A percentile compares a stretch with the other conserved stretches of the same genome.
Conservation (phyloP, 2,888 invertebrate species). For the Apamea sordens region DNA sequence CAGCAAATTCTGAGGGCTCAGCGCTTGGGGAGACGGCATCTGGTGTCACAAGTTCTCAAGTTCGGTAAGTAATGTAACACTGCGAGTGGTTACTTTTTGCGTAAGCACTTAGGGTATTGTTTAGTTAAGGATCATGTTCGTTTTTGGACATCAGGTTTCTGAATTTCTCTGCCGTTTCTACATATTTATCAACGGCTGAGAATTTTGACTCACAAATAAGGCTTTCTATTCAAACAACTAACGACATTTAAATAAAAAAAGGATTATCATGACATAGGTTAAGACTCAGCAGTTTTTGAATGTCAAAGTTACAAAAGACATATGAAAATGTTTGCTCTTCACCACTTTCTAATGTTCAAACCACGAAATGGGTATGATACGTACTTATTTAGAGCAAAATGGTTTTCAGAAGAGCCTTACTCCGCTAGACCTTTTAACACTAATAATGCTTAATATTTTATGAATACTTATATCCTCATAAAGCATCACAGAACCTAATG, state of each 20-base stretch:
- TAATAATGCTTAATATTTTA: constrained; percentile 22
- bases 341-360: background rate
- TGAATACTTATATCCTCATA: constrained; percentile 23
- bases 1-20: constrained; percentile 41
- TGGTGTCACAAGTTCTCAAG: constrained; percentile 51
- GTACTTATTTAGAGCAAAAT: background rate
- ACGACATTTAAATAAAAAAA: background rate
- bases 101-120: background rate
- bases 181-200: background rate
- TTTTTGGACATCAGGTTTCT: background rate
- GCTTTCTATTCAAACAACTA: background rate
- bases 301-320: background rate
- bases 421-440: background rate
- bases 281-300: background rate
- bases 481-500: constrained; percentile 34
- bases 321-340: too few relatives aligned
- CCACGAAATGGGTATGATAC: background rate
- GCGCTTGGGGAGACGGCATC: constrained; percentile 50
- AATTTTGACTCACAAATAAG: too few relatives aligned
- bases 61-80: constrained; percentile 28
- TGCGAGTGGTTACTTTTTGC: constrained; percentile 6
- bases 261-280: too few relatives aligned
- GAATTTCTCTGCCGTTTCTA: too few relatives aligned
- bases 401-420: background rate
- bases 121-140: background rate